These are phyloP conservation scores for Pherbina coryleti DNA, from an alignment of 2,888 invertebrate genomes.

Conservation along the genomic window DNA sequence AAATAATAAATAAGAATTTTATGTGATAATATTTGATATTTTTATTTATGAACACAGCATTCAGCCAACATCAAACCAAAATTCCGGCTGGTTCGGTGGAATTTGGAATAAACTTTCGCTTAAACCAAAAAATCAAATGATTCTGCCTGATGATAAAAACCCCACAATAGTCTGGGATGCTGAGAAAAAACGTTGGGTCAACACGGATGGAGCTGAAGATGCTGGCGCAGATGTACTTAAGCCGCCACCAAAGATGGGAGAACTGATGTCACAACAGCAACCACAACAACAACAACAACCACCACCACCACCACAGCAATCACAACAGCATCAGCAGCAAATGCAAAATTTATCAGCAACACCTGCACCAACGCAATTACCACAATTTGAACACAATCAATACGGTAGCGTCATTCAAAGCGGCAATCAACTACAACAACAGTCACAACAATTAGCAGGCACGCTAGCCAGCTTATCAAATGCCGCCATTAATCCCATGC, in stretches of 20 bases:
- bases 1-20: neutral
- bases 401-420: constrained; percentile 23
- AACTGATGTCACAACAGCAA: constrained; percentile 63
- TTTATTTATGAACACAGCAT: constrained; percentile 43
- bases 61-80: constrained; percentile 55
- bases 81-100: constrained; percentile 86
- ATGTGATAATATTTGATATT: neutral
- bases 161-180: constrained; percentile 95
- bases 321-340: constrained; percentile 40
- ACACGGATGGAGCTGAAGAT: constrained; percentile 78
- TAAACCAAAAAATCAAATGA: constrained; percentile 94
- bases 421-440: constrained; percentile 43
- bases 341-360: constrained; percentile 30
- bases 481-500: constrained; percentile 36
- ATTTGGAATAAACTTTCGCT: constrained; percentile 86
- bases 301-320: constrained; percentile 35
- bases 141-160: constrained; percentile 94
- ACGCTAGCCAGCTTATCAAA: neutral
- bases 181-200: constrained; percentile 87
- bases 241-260: constrained; percentile 80
- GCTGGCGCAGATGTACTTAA: constrained; percentile 67
- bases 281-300: constrained; percentile 43
- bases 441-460: constrained; percentile 16
- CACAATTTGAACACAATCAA: constrained; percentile 40
- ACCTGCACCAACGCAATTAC: constrained; percentile 38